Evolutionary conservation across 2,113 vertebrate species (phyloP).

Genomic region (Caloenas nicobarica): DNA sequence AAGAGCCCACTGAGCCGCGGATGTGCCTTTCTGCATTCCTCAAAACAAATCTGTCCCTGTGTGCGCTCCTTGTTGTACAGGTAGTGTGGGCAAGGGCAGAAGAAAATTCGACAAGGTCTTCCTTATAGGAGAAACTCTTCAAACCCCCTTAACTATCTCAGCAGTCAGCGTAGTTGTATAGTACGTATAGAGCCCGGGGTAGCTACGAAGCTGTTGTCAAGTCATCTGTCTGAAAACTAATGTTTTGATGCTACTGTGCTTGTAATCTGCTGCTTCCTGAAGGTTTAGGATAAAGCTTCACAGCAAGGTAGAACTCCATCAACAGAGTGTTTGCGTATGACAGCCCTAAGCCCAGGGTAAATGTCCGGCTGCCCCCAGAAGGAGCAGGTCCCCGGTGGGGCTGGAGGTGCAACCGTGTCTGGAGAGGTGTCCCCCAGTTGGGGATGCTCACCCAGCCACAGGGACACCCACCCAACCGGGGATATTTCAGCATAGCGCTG

Average conservation of each 20-base stretch:
- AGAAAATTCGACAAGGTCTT: not conserved
- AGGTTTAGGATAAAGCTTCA: not conserved
- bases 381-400: not conserved
- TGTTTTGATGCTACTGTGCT: not conserved
- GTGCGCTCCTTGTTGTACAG: accelerated
- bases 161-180: not conserved
- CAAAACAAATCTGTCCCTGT: not conserved
- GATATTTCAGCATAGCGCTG: accelerated
- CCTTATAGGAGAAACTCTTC: not conserved
- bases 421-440: not conserved
- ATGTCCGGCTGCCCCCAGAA: not conserved
- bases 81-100: not conserved
- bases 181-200: accelerated
- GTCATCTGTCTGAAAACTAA: not conserved
- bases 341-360: not conserved
- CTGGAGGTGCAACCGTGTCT: accelerated
- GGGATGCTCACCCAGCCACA: accelerated
- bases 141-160: not conserved
- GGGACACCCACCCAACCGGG: not conserved
- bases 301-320: not conserved
- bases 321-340: not conserved
- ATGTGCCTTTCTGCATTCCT: not conserved
- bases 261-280: not conserved
- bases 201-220: not conserved
- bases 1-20: not conserved